Evolutionary conservation across 2,888 invertebrate genomes (phyloP).

Genomic region (Drosophila aldrichi): DNA sequence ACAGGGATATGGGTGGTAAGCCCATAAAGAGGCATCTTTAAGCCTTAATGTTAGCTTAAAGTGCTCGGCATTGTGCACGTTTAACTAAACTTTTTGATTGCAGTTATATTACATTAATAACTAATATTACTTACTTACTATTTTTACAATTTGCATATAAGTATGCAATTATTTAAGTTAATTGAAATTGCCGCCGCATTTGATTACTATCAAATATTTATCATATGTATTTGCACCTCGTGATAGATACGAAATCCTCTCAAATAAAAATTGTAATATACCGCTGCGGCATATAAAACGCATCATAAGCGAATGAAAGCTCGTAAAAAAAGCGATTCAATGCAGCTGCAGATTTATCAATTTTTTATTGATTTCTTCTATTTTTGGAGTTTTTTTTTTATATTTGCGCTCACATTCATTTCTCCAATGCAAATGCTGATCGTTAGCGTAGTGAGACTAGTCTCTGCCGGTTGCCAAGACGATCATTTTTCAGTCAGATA

Average conservation of each 20-base stretch:
- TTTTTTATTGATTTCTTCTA: conserved; percentile 46
- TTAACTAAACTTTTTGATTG: too few species aligned
- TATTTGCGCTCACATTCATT: conserved; percentile 12
- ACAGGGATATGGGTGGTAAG: too few species aligned
- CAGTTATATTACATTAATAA: too few species aligned
- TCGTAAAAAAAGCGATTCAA: conserved; percentile 11
- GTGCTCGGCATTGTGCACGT: too few species aligned
- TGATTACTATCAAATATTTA: background rate
- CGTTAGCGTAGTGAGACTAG: conserved; percentile 63
- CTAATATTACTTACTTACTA: too few species aligned
- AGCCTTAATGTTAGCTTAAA: too few species aligned
- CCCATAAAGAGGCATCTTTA: background rate
- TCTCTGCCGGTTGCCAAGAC: conserved; percentile 42
- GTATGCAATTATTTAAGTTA: background rate
- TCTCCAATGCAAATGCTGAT: conserved; percentile 64
- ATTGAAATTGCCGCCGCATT: background rate
- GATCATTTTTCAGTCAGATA: conserved; percentile 76
- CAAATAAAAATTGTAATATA: background rate
- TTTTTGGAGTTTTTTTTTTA: conserved; percentile 13
- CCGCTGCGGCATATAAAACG: conserved; percentile 20
- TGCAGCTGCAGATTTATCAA: conserved; percentile 53
- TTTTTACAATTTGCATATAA: too few species aligned
- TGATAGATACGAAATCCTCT: background rate
- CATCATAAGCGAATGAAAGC: conserved; percentile 38
- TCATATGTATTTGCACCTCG: conserved; percentile 9